Base-by-base conservation (phyloP, 2,888 invertebrate species). In the Heliconius erato region DNA sequence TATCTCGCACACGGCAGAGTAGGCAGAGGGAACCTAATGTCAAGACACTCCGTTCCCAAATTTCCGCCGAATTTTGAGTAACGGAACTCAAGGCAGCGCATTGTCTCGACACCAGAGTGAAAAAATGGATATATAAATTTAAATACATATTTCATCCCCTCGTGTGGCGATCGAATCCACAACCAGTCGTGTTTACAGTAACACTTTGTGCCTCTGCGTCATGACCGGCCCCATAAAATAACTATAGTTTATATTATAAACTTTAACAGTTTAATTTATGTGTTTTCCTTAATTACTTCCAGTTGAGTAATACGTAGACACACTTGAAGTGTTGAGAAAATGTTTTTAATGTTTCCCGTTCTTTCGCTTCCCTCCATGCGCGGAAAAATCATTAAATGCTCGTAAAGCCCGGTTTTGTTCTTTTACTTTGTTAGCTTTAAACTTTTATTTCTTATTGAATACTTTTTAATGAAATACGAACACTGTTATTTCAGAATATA, bases 341-440 rank as follows among this genome's bases (percentile, higher is more conserved):
- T 76, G 63, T 76, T 76, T 77, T 78, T 67, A 78, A 78, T 78
- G 78, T 68, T 78, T 78, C 44, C 67, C 76, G 59, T 78, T 78
- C 76, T 76, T 63, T 67, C 78, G 78, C 28, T 68, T 78, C 68
- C 78, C 65, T 78, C 67, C 68, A 67, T 78, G 78, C 44, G 67
- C 68, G 78, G 78, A 78, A 78, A 76, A 78, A 78, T 78, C 78
- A 78, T 78, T 78, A 78, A 78, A 78, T 78, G n/a, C 78, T 78
- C 78, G 67, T 78, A 78, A 78, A 78, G 78, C 49, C 44, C 78
- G 78, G 54, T 78, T 76, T 76, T 78, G 78, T 78, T 78, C 68
- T 78, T 78, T 78, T 68, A 78, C 68, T 40, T 78, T 78, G 78
- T 78, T 68, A 78, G 78, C 67, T 78, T 78, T 78, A 68, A 78